These are phyloP conservation scores for Sander vitreus DNA, from an alignment of 2,113 vertebrate species.

Conservation along the genomic window DNA sequence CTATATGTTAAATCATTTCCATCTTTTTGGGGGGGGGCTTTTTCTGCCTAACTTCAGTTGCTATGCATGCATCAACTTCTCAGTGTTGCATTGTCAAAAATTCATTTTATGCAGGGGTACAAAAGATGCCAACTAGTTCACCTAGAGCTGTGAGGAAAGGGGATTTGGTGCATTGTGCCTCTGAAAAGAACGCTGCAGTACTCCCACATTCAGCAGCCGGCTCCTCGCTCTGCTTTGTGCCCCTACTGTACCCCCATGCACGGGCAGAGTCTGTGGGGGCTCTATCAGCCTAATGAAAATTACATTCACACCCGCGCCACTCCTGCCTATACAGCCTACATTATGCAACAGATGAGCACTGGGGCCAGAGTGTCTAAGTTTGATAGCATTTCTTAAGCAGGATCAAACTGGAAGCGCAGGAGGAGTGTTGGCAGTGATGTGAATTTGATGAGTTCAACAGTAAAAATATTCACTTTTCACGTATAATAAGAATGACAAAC, in stretches of 20 bases:
- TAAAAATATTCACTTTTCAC: constrained; percentile 82
- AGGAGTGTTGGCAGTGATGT: constrained; percentile 77
- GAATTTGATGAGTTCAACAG: constrained; percentile 84
- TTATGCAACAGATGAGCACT: constrained; percentile 84
- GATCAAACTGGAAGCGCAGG: constrained; percentile 76
- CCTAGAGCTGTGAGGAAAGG: constrained; percentile 70
- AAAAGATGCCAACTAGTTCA: constrained; percentile 69
- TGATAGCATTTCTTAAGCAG: constrained; percentile 78
- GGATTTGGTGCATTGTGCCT: constrained; percentile 62
- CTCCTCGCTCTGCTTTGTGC: constrained; percentile 60
- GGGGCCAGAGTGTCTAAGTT: constrained; percentile 79
- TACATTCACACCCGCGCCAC: constrained; percentile 73
- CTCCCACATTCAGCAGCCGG: constrained; percentile 66
- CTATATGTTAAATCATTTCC: constrained; percentile 62
- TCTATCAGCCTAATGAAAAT: constrained; percentile 80
- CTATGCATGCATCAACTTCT: constrained; percentile 52
- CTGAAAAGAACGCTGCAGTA: constrained; percentile 51
- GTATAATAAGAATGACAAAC: constrained; percentile 75
- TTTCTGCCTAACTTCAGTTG: constrained; percentile 14
- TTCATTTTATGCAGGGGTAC: constrained; percentile 57
- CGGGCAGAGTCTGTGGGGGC: constrained; percentile 60
- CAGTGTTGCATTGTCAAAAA: constrained; percentile 65
- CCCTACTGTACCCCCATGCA: constrained; percentile 56
- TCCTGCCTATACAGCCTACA: constrained; percentile 78
- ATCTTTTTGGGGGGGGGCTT: neutral